Conservation (phyloP, 1,140 invertebrate genomes). For the Chionoecetes opilio region DNA sequence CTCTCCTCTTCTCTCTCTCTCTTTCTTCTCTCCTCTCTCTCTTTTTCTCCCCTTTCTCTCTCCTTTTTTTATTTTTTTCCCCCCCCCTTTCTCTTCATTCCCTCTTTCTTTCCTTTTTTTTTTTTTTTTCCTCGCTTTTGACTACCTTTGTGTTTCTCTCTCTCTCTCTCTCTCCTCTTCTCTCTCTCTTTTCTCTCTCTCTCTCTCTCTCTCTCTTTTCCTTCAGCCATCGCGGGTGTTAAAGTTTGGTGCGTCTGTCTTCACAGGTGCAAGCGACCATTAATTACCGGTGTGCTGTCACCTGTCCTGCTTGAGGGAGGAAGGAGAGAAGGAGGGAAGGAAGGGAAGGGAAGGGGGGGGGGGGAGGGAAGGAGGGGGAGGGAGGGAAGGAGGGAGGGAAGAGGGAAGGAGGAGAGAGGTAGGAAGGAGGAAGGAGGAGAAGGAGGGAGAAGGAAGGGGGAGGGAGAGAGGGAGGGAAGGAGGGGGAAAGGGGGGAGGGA, state of each 20-base stretch:
- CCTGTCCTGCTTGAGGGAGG: background rate
- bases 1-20: too few species aligned
- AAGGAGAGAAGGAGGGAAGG: too few species aligned
- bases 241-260: constrained; percentile 54
- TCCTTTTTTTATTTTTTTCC: too few species aligned
- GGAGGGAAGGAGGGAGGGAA: background rate
- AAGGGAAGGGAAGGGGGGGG: background rate
- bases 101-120: too few species aligned
- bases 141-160: too few species aligned
- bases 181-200: background rate
- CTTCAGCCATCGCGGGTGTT: background rate
- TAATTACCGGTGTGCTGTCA: constrained; percentile 40
- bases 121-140: too few species aligned
- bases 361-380: background rate
- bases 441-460: background rate
- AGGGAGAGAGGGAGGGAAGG: background rate
- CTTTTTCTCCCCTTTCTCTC: too few species aligned
- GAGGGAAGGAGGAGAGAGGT: background rate
- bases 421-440: background rate
- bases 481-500: background rate
- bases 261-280: constrained; percentile 43
- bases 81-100: too few species aligned
- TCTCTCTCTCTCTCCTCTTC: background rate
- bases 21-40: too few species aligned
- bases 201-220: background rate